Evolutionary conservation across 2,888 invertebrate genomes (phyloP), one percentile per base, ranked within the genome.

Genomic region (Eueremaeus valkanovi): DNA sequence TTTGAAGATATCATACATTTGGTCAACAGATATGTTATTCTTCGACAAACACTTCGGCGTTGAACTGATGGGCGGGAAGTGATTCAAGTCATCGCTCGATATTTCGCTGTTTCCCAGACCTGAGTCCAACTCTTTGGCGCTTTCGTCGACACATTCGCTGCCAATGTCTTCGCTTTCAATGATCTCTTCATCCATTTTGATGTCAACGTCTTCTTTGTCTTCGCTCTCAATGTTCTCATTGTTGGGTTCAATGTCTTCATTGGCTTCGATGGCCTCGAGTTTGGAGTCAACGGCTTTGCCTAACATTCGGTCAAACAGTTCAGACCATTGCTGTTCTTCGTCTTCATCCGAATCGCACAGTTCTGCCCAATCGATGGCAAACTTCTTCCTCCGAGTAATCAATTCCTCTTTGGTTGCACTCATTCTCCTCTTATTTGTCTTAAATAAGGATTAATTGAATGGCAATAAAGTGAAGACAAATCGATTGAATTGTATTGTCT

Each of bases 281-380:
- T 13, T 18, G 36, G n/a, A 21, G n/a, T 33, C 36, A 11, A 36
- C 63, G 1, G 42, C 24, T 24, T 70, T 6, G 21, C 29, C 45
- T 29, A 70, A 27, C 70, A 70, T 70, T 42, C 18, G 42, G 45
- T 70, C 70, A 18, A 70, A 70, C 18, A 70, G 27, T 27, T 70
- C 36, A 27, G 70, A 45, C 70, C 70, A 70, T 21, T 70, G 70
- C 1, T 70, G 24, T 27, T 73, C 76, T 9, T 31, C 49, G 66
- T 73, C 76, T 36, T 66, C 73, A 49, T 51, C 70, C 5, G 33
- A 33, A 27, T 58, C 73, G 49, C 73, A 73, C 16, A 73, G 55
- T 49, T 73, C 73, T 31, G 55, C 73, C 73, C 73, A 73, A 58
- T 73, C 58, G 27, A 27, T 51, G 36, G 27, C 55, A 27, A 51